Conservation (phyloP, 2,888 invertebrate species). For the Pristionchus japonicus region DNA sequence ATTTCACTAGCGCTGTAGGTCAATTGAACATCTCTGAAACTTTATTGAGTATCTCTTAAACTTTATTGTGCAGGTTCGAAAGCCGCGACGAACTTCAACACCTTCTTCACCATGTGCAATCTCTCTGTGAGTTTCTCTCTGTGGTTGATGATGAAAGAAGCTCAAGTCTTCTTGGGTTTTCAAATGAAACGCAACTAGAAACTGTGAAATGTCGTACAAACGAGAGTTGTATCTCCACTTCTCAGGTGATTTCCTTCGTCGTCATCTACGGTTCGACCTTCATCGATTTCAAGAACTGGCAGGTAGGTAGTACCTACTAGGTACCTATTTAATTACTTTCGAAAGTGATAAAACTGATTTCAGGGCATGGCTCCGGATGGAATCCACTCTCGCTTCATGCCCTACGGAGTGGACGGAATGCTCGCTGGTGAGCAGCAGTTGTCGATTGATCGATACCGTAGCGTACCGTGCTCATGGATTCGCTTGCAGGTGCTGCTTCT, state of each 20-base stretch:
- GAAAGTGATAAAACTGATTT: background rate
- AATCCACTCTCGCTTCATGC: constrained; percentile 71
- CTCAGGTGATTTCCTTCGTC: constrained; percentile 75
- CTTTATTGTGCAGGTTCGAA: constrained; percentile 59
- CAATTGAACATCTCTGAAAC: too few species aligned
- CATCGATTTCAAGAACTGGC: constrained; percentile 87
- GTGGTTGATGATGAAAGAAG: background rate
- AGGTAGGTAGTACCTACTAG: too few species aligned
- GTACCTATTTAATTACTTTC: background rate
- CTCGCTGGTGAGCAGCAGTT: constrained; percentile 63
- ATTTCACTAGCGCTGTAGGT: too few species aligned
- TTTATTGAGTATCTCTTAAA: background rate
- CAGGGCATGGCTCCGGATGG: constrained; percentile 35
- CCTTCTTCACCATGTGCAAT: constrained; percentile 70
- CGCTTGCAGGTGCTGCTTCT: constrained; percentile 74
- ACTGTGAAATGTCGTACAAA: too few species aligned
- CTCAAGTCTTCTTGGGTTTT: too few species aligned
- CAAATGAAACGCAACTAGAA: too few species aligned
- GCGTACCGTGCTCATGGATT: background rate
- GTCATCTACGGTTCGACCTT: constrained; percentile 85
- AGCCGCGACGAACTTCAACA: constrained; percentile 76
- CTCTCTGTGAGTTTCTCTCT: constrained; percentile 33
- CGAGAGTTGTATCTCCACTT: background rate
- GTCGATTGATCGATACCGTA: background rate
- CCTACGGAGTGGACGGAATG: constrained; percentile 76